Evolutionary conservation across 2,797 vertebrate species (phyloP), one percentile per base, ranked within the genome.

Genomic region (Danio aesculapii): DNA sequence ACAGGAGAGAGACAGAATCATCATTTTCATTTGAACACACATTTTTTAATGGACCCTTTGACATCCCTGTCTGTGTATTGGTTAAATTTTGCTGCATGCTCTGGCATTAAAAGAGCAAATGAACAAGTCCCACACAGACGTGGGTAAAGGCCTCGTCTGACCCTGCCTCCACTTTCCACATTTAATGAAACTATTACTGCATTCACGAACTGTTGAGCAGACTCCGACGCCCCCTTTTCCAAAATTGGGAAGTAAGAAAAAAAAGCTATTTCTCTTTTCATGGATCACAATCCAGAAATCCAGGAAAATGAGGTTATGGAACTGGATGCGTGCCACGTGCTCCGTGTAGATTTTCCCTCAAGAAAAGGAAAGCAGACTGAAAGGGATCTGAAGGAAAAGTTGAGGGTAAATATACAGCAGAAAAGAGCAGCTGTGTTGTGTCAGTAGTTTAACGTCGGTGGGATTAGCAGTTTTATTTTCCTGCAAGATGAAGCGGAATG

Each of bases 231-330:
- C 55, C 49, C 41, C 50, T 80, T 72, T 80, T 80, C 50, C 69
- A 49, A 66, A 80, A 63, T 57, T 73, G 43, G 21, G n/a, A n/a
- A 17, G 44, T 41, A 61, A 4, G 55, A 69, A 17, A 58, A 41
- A 72, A 39, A 16, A 7, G 52, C n/a, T 9, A 17, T 71, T 41
- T 50, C 44, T 78, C 44, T 72, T 63, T 62, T 79, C 39, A 19
- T 71, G 58, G 77, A 63, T 63, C 17, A 63, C 58, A 66, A 41
- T 68, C 53, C 44, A 69, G 76, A 78, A 79, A 80, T 80, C 78
- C 78, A 47, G 78, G 78, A 74, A 80, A 80, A 80, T 80, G 5
- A 73, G 78, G 78, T 80, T 80, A 80, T 73, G 78, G 78, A 64
- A 73, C 78, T 80, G 78, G 78, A 80, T 73, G 5, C 17, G 41